A percentile compares a stretch with the other conserved stretches of the same genome.
These are phyloP conservation scores for Drosophila truncata DNA, from an alignment of 1,140 invertebrate species.

Conservation along the genomic window DNA sequence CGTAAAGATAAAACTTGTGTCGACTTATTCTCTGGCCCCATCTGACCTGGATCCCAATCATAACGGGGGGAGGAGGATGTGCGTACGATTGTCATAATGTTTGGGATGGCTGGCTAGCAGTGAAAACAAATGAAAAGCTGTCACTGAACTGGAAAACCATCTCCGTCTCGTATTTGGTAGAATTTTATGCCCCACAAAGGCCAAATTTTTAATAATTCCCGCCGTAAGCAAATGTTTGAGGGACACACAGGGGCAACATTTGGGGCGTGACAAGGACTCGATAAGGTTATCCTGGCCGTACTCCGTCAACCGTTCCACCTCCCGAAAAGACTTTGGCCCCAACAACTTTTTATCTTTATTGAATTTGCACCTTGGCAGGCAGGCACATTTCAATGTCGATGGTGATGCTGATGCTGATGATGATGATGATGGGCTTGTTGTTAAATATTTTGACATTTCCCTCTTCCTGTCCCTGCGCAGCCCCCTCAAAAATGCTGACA, in stretches of 20 bases:
- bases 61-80: background rate
- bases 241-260: slow-evolving; percentile 9
- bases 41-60: slow-evolving; percentile 28
- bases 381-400: slow-evolving; percentile 55
- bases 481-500: slow-evolving; percentile 40
- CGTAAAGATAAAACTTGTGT: slow-evolving; percentile 67
- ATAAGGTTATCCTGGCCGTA: slow-evolving; percentile 46
- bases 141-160: slow-evolving; percentile 66
- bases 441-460: slow-evolving; percentile 65
- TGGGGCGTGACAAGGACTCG: slow-evolving; percentile 55
- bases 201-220: slow-evolving; percentile 59
- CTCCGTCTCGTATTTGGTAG: slow-evolving; percentile 34
- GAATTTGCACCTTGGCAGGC: slow-evolving; percentile 64
- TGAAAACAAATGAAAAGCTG: slow-evolving; percentile 54
- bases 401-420: slow-evolving; percentile 30
- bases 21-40: slow-evolving; percentile 36
- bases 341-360: slow-evolving; percentile 62
- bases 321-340: slow-evolving; percentile 25
- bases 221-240: slow-evolving; percentile 39
- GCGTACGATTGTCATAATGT: slow-evolving; percentile 52
- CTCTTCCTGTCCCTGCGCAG: slow-evolving; percentile 24
- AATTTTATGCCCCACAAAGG: slow-evolving; percentile 60
- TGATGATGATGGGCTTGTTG: slow-evolving; percentile 62
- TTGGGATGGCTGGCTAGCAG: slow-evolving; percentile 20
- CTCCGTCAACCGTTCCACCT: too few relatives aligned